These are phyloP conservation scores for Ceyx margarethae DNA, from an alignment of 2,113 vertebrate genomes.

Conservation along the genomic window DNA sequence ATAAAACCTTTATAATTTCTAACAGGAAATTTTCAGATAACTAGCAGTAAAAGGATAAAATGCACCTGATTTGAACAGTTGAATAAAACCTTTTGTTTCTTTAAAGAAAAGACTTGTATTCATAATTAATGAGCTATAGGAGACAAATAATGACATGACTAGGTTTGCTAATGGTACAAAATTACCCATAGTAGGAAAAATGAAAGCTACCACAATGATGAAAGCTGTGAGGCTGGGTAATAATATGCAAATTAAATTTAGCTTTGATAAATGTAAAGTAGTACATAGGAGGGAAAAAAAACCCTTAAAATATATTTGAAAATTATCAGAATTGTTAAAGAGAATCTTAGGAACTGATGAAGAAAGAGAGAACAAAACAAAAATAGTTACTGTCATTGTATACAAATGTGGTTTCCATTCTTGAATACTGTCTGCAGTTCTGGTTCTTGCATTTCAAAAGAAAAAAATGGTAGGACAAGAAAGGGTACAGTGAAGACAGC, in stretches of 20 bases:
- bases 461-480: background rate
- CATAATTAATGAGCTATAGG: slow-evolving; percentile 33
- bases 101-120: slow-evolving; percentile 1
- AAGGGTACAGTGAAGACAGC: background rate
- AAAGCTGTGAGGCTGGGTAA: slow-evolving; percentile 13
- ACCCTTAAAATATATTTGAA: background rate
- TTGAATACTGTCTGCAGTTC: background rate
- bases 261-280: background rate
- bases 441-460: background rate
- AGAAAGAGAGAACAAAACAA: background rate
- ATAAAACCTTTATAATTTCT: background rate
- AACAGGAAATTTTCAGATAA: background rate
- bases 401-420: background rate
- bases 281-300: rapidly evolving
- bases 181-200: background rate
- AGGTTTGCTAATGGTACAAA: background rate
- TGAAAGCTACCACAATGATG: background rate
- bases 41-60: slow-evolving; percentile 19
- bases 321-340: background rate
- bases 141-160: slow-evolving; percentile 3
- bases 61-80: slow-evolving; percentile 13
- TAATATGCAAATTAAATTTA: background rate
- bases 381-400: background rate
- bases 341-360: background rate
- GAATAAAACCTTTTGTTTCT: slow-evolving; percentile 28